Evolutionary conservation across 2,113 vertebrate species (phyloP).

Genomic region (Origma solitaria): DNA sequence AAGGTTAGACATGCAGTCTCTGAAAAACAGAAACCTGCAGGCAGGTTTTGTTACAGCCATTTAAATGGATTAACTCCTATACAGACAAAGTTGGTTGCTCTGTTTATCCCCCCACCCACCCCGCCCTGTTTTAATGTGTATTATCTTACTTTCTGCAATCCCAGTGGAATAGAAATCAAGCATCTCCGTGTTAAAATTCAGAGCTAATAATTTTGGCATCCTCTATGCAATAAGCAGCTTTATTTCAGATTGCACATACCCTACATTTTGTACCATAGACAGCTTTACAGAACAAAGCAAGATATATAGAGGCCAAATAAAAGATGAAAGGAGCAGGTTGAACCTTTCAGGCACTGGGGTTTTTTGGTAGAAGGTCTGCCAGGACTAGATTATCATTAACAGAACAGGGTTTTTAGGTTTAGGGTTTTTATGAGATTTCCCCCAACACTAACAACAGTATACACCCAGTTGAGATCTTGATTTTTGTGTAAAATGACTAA

Average conservation of each 20-base stretch:
- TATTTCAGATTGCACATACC: neutral
- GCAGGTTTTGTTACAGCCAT: neutral
- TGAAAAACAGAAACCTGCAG: neutral
- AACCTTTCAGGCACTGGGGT: neutral
- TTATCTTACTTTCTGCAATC: neutral
- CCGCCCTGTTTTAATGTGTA: neutral
- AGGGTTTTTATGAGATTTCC: neutral
- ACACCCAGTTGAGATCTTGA: neutral
- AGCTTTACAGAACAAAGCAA: neutral
- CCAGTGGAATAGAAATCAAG: neutral
- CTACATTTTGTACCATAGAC: neutral
- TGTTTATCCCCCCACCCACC: neutral
- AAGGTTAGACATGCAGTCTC: neutral
- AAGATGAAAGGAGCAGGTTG: neutral
- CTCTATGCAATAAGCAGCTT: neutral
- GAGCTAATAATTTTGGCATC: conserved; percentile 13
- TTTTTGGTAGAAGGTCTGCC: neutral
- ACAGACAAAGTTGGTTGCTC: neutral
- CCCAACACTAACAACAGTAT: neutral
- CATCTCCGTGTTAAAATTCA: conserved; percentile 19
- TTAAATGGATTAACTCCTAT: neutral
- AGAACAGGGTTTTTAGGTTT: neutral
- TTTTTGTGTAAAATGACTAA: neutral
- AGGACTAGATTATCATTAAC: neutral
- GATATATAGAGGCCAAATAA: neutral